Evolutionary conservation across 2,888 invertebrate genomes (phyloP).

Genomic region (Epirrhoe alternata): DNA sequence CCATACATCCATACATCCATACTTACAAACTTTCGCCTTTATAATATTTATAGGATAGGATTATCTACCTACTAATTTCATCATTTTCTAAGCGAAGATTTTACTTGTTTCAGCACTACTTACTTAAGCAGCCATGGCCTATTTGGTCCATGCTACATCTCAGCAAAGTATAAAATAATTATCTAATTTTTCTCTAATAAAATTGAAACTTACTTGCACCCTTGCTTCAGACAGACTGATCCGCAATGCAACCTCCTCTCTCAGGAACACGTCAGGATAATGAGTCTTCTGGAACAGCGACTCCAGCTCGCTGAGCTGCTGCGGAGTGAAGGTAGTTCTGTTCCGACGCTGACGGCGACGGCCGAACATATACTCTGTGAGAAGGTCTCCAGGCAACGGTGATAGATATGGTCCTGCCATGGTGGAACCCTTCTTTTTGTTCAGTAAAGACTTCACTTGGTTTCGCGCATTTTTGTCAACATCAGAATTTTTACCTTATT

Average conservation of each 20-base stretch:
- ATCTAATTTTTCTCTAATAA: background rate
- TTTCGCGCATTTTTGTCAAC: constrained; percentile 20
- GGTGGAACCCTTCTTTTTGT: background rate
- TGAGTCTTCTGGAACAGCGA: constrained; percentile 97
- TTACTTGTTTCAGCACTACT: too few relatives aligned
- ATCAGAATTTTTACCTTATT: background rate
- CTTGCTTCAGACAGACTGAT: constrained; percentile 96
- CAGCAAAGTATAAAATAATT: background rate
- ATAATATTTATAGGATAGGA: too few relatives aligned
- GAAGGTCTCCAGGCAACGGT: constrained; percentile 93
- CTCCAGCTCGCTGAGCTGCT: constrained; percentile 96
- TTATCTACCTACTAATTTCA: too few relatives aligned
- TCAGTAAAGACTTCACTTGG: background rate
- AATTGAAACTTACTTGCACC: constrained; percentile 89
- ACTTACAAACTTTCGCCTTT: too few relatives aligned
- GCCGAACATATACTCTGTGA: constrained; percentile 97
- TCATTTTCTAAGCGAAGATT: too few relatives aligned
- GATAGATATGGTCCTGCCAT: constrained; percentile 96
- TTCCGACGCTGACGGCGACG: constrained; percentile 94
- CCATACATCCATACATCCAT: too few relatives aligned
- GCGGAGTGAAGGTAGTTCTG: constrained; percentile 96
- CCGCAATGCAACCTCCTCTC: constrained; percentile 96
- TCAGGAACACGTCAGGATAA: constrained; percentile 95
- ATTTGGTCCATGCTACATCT: too few relatives aligned
- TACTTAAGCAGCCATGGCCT: too few relatives aligned